Evolutionary conservation across 2,888 invertebrate species (phyloP), one percentile per base, ranked within the genome.

Genomic region (Hipparchia semele): DNA sequence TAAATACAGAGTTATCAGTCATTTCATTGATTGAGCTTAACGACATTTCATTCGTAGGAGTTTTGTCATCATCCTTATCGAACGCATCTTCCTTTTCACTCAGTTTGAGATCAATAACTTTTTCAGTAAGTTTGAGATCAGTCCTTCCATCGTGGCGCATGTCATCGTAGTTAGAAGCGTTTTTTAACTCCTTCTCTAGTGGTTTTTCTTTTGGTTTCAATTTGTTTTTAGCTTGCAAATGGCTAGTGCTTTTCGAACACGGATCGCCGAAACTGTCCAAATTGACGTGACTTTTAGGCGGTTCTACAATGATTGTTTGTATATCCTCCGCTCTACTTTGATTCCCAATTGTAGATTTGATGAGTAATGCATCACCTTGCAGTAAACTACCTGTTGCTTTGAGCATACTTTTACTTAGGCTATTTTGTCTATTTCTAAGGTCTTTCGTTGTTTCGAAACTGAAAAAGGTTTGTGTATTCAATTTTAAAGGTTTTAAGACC

Each of bases 1-100:
- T 93, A 2, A 94, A 79, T 73, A 94, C 86, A 56, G 94, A 93
- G 70, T 93, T 93, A 79, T 94, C 94, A 62, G 94, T 94, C 77
- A 92, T 90, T 81, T 94, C 94, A 75, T 93, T 93, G 61, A 93
- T 89, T 9, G 94, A 94, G 81, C 92, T 91, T 73, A 93, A 86
- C 58, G 94, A 94, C 70, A 94, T 82, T 78, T 94, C 94, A 68
- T 94, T 94, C 0, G 94, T 94, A n/a, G 94, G 94, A 2, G 94
- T 94, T 77, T 94, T 91, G 77, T 93, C 90, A 75, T 89, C 90
- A 65, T 90, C 91, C 77, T 87, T 91, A 64, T 91, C 90, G 73
- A 84, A 76, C 5, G 81, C 73, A 73, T 90, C 91, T 13, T 90
- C 90, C 74, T 82, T 84, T 56, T 90, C 89, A 13, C 80, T 75